phyloP scores from a whole-genome alignment of 2,797 vertebrate genomes.

The Thaleichthys pacificus region DNA sequence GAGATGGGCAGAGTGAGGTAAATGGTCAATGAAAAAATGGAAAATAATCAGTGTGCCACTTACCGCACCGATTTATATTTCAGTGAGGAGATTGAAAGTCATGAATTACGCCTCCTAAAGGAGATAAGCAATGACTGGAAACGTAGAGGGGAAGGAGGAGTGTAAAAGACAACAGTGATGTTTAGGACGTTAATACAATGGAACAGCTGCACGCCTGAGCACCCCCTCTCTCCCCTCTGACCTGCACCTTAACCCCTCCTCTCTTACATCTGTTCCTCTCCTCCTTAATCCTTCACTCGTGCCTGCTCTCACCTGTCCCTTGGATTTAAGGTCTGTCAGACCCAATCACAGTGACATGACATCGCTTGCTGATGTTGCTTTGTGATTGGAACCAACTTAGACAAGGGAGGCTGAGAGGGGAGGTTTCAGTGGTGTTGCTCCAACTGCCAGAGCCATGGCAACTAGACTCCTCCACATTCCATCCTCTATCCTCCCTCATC shows the following conservation, averaged over 20 bases:
- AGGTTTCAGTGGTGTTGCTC: constrained; percentile 41
- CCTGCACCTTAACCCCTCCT: constrained; percentile 37
- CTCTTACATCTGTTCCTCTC: constrained; percentile 19
- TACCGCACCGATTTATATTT: no score
- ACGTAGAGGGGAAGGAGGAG: neutral
- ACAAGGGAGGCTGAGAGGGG: constrained; percentile 48
- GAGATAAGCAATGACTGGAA: neutral
- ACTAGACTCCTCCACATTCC: neutral
- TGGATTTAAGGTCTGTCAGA: constrained; percentile 46
- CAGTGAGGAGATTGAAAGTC: neutral
- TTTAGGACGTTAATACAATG: neutral
- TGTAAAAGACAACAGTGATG: neutral
- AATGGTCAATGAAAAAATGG: neutral
- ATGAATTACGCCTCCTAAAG: neutral
- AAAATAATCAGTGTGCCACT: no score
- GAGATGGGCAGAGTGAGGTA: neutral
- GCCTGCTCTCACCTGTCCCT: constrained; percentile 37
- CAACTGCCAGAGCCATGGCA: constrained; percentile 45
- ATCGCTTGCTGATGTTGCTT: constrained; percentile 52
- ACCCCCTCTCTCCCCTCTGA: neutral
- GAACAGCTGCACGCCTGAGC: neutral
- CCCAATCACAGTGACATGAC: constrained; percentile 42
- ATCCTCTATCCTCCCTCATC: neutral
- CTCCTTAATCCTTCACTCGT: constrained; percentile 16
- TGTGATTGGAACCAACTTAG: constrained; percentile 58